phyloP scores from a whole-genome alignment of 1,140 invertebrate species.

The Eumaeus atala region DNA sequence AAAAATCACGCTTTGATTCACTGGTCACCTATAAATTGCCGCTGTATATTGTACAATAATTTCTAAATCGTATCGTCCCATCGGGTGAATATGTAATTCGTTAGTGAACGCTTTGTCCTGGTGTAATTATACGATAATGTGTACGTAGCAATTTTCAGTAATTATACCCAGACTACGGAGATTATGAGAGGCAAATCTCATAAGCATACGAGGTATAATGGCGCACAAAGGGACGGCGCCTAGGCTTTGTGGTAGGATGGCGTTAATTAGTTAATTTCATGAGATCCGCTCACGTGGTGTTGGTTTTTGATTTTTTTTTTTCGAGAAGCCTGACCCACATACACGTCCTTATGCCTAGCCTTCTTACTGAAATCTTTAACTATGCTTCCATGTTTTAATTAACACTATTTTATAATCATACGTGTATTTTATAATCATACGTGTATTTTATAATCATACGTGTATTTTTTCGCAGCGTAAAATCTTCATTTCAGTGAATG shows the following conservation, averaged over 20 bases:
- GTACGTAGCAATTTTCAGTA: too few relatives aligned
- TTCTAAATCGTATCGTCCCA: too few relatives aligned
- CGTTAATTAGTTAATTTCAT: conserved; percentile 32
- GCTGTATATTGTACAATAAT: too few relatives aligned
- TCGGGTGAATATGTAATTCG: too few relatives aligned
- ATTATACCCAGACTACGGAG: conserved; percentile 7
- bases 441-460: too few relatives aligned
- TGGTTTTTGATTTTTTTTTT: conserved; percentile 18
- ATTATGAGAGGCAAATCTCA: conserved; percentile 18
- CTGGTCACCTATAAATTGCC: too few relatives aligned
- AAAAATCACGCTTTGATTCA: too few relatives aligned
- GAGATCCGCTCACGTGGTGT: conserved; percentile 24
- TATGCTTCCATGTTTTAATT: not conserved
- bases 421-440: too few relatives aligned
- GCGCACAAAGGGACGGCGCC: conserved; percentile 20
- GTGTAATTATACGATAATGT: too few relatives aligned
- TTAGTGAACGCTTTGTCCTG: too few relatives aligned
- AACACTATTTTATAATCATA: not conserved
- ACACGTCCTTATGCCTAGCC: conserved; percentile 1
- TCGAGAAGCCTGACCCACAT: conserved; percentile 13
- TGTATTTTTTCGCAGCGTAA: too few relatives aligned
- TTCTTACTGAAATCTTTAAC: not conserved
- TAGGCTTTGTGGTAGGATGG: conserved; percentile 19
- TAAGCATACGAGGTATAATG: conserved; percentile 19
- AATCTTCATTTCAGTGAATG: too few relatives aligned